These are phyloP conservation scores for Papilio elwesi DNA, from an alignment of 2,888 invertebrate species.

Conservation along the genomic window DNA sequence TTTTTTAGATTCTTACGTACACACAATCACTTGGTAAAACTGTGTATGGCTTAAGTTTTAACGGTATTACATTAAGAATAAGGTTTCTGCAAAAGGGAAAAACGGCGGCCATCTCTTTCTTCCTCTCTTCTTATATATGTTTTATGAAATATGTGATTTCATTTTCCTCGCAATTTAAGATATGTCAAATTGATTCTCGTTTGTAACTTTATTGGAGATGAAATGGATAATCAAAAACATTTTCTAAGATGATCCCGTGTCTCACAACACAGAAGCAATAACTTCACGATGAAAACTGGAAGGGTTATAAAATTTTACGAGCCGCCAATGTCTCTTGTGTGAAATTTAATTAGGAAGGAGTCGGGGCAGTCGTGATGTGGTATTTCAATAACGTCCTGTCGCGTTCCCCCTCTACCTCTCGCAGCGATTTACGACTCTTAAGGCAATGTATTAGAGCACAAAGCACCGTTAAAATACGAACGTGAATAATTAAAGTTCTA, in stretches of 20 bases:
- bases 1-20: too few relatives aligned
- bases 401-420: conserved; percentile 57
- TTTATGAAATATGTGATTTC: background rate
- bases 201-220: background rate
- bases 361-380: conserved; percentile 68
- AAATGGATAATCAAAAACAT: conserved; percentile 12
- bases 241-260: conserved; percentile 24
- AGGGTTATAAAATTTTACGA: conserved; percentile 76
- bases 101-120: too few relatives aligned
- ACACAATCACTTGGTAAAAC: too few relatives aligned
- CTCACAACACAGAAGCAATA: conserved; percentile 48
- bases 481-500: conserved; percentile 62
- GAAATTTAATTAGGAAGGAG: conserved; percentile 78
- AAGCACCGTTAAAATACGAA: conserved; percentile 59
- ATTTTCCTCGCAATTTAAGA: background rate
- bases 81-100: too few relatives aligned
- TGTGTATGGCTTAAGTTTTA: too few relatives aligned
- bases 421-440: conserved; percentile 65
- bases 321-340: conserved; percentile 64
- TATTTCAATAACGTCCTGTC: conserved; percentile 75
- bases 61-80: too few relatives aligned
- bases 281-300: conserved; percentile 67
- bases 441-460: conserved; percentile 55
- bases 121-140: too few relatives aligned
- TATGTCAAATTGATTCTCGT: background rate